phyloP scores from a whole-genome alignment of 2,797 vertebrate species.

The Chelidonichthys spinosus region DNA sequence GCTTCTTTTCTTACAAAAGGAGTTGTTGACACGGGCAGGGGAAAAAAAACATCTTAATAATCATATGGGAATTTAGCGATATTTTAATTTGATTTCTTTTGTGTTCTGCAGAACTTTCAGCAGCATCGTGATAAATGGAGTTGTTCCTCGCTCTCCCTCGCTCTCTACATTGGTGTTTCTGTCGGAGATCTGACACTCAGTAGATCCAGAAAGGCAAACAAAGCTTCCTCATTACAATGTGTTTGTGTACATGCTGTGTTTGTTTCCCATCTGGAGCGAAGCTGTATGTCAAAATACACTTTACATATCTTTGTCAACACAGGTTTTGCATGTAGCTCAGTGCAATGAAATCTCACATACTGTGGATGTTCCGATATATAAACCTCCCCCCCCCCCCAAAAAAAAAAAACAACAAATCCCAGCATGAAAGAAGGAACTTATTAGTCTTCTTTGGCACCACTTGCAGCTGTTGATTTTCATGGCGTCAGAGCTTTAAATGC shows the following conservation, averaged over 20 bases:
- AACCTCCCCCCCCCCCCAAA: too few species aligned
- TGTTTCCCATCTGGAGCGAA: neutral
- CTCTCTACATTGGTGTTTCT: conserved; percentile 43
- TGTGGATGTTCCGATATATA: neutral
- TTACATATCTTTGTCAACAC: conserved; percentile 28
- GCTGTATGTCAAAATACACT: conserved; percentile 17
- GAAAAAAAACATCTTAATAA: conserved; percentile 19
- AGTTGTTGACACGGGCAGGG: neutral
- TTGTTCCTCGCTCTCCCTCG: conserved; percentile 8
- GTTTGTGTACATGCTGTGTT: conserved; percentile 30
- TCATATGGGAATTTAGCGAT: conserved; percentile 53
- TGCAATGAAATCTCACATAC: conserved; percentile 6
- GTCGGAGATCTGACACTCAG: conserved; percentile 40
- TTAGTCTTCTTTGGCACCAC: neutral
- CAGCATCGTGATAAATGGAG: conserved; percentile 17
- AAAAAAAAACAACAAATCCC: too few species aligned
- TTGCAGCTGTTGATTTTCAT: conserved; percentile 6
- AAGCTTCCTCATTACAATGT: conserved; percentile 42
- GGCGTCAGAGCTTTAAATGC: neutral
- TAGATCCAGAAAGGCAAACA: conserved; percentile 47
- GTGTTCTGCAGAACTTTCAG: conserved; percentile 42
- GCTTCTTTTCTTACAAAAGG: conserved; percentile 39
- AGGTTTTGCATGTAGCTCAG: conserved; percentile 22
- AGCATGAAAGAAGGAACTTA: conserved; percentile 8
- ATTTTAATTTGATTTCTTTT: conserved; percentile 26